Evolutionary conservation across 2,113 vertebrate species (phyloP).

Genomic region (Dasypus novemcinctus): DNA sequence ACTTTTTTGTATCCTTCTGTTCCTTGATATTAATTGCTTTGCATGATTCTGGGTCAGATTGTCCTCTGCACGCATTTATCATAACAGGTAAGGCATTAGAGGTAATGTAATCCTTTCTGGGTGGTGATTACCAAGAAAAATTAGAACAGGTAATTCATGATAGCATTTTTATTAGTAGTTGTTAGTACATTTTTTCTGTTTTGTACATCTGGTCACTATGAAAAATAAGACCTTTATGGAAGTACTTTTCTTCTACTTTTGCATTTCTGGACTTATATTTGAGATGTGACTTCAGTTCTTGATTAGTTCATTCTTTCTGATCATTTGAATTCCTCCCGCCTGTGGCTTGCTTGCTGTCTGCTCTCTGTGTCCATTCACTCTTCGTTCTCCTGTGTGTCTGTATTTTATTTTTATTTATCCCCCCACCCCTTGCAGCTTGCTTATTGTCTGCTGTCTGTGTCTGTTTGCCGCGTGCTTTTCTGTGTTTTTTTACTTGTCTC

Average conservation of each 20-base stretch:
- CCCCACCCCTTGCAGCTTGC: too few species aligned
- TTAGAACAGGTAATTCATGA: neutral
- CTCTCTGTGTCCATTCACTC: too few species aligned
- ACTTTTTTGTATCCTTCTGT: neutral
- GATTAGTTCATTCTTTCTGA: neutral
- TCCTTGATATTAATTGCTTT: constrained; percentile 33
- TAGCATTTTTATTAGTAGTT: neutral
- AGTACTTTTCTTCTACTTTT: neutral
- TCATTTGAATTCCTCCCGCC: neutral
- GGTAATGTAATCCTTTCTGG: neutral
- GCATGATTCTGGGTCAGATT: constrained; percentile 10
- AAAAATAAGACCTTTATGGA: neutral
- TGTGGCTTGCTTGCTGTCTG: too few species aligned
- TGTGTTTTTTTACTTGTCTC: too few species aligned
- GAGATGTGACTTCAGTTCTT: neutral
- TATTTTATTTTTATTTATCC: too few species aligned
- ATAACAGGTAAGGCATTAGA: neutral
- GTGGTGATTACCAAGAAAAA: neutral
- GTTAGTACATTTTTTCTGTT: neutral
- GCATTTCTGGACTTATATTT: neutral
- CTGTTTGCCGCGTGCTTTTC: too few species aligned
- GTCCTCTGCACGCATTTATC: neutral
- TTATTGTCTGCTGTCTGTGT: too few species aligned
- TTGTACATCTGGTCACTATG: neutral
- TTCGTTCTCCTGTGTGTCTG: too few species aligned